These are phyloP conservation scores for Paraplagusia blochii DNA, from an alignment of 2,113 vertebrate genomes.

Conservation along the genomic window DNA sequence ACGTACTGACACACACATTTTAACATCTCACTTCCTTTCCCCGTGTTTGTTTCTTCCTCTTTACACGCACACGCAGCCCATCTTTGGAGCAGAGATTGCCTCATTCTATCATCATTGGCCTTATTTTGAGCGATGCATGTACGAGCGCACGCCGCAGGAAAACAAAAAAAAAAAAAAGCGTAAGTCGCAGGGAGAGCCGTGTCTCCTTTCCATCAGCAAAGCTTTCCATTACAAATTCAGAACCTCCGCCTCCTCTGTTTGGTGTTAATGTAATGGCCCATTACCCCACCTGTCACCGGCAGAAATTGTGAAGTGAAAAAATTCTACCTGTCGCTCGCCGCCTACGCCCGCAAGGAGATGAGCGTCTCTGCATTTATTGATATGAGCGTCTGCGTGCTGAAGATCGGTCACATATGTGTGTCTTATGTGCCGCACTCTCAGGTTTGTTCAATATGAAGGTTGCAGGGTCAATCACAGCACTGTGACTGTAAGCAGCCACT, in stretches of 20 bases:
- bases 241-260: constrained; percentile 49
- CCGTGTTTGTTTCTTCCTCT: too few relatives aligned
- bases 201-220: constrained; percentile 55
- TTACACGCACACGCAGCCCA: constrained; percentile 26
- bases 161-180: constrained; percentile 15
- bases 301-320: constrained; percentile 40
- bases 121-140: constrained; percentile 61
- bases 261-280: constrained; percentile 64
- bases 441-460: too few relatives aligned
- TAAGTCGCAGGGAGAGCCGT: constrained; percentile 41
- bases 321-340: constrained; percentile 38
- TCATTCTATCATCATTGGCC: constrained; percentile 77
- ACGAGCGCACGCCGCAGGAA: constrained; percentile 37
- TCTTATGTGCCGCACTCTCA: too few relatives aligned
- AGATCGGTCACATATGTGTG: too few relatives aligned
- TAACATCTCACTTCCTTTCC: too few relatives aligned
- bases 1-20: constrained; percentile 34
- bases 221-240: constrained; percentile 37
- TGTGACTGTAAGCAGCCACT: too few relatives aligned
- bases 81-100: constrained; percentile 68
- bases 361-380: constrained; percentile 21
- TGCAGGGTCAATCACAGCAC: too few relatives aligned
- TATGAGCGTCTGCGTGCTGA: background rate
- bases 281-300: constrained; percentile 60
- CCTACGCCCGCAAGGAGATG: constrained; percentile 29